Evolutionary conservation across 2,888 invertebrate genomes (phyloP), one percentile per base, ranked within the genome.

Genomic region (Lysandra bellargus): DNA sequence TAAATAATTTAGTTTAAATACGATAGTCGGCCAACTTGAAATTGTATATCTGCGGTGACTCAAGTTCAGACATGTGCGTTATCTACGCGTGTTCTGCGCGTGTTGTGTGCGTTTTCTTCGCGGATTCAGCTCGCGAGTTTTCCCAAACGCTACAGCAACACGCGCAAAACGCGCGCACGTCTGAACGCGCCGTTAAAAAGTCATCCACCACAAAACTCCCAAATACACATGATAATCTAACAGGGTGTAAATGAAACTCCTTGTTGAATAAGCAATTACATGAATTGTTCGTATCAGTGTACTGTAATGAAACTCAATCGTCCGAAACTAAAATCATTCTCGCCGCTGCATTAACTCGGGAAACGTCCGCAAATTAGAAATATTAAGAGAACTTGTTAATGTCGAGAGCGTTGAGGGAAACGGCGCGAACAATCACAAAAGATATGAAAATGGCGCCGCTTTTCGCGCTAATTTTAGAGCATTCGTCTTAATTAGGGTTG

Each of bases 321-420:
- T 33, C 33, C 33, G 37, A 1, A 14, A 33, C 69, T 69, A 37
- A 69, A 69, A 69, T 69, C 30, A 69, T 69, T 37, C 33, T 4
- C 33, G 14, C 14, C 69, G 14, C 69, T 37, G 33, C 69, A 69
- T 69, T 69, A 69, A 69, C 33, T 37, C 69, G 69, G 33, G 5
- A 6, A 69, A 23, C 64, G 69, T 69, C 69, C 69, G 17, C 69
- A 69, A 69, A 69, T 69, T 69, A 69, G 69, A 69, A 69, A 69
- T 69, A 69, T 69, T 37, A 69, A 69, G 69, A 69, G 33, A 69
- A 69, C 69, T 69, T 69, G 69, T 17, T 69, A 69, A 69, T 33
- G 33, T 37, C 12, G 33, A 69, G 69, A 69, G 69, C 69, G 64
- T 33, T 69, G 69, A 69, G 69, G 37, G 69, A 69, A 69, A 69